Conservation (phyloP, 2,797 vertebrate species). For the Hemibagrus guttatus region DNA sequence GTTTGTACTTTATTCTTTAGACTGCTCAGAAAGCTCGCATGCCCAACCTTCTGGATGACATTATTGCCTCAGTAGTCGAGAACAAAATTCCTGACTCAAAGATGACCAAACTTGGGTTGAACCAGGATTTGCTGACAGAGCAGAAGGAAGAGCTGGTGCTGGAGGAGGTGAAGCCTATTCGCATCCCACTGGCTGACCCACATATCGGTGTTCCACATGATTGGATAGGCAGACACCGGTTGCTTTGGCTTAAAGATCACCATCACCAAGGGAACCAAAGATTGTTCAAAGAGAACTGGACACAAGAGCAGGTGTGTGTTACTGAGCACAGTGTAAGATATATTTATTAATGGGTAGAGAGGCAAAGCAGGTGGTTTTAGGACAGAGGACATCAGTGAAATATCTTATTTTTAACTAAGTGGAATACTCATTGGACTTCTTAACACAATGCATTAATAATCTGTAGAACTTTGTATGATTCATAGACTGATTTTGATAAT, state of each 20-base stretch:
- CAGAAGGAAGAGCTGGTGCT: conserved; percentile 63
- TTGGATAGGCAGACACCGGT: conserved; percentile 86
- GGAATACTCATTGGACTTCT: not conserved
- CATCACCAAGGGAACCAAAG: conserved; percentile 92
- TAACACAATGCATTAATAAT: not conserved
- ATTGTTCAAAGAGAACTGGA: conserved; percentile 96
- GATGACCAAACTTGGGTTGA: conserved; percentile 81
- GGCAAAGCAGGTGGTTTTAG: not conserved
- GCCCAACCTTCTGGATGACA: conserved; percentile 98
- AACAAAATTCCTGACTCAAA: conserved; percentile 96
- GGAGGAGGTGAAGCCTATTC: conserved; percentile 63
- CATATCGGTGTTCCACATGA: conserved; percentile 78
- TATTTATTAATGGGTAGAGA: conserved; percentile 12
- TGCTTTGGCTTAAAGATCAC: conserved; percentile 95
- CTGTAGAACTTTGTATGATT: not conserved
- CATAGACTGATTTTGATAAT: conserved; percentile 1
- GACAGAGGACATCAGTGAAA: not conserved
- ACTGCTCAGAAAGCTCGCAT: conserved; percentile 62
- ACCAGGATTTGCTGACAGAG: conserved; percentile 70
- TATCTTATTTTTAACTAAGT: not conserved
- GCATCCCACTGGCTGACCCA: conserved; percentile 45
- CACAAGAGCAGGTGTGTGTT: conserved; percentile 84
- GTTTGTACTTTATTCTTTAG: conserved; percentile 31
- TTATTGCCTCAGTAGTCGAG: conserved; percentile 98
- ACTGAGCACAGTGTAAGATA: conserved; percentile 9